Percentiles rank a stretch among this genome's conserved stretches.
These are phyloP conservation scores for Nephrotoma appendiculata DNA, from an alignment of 2,888 invertebrate genomes.

Conservation along the genomic window DNA sequence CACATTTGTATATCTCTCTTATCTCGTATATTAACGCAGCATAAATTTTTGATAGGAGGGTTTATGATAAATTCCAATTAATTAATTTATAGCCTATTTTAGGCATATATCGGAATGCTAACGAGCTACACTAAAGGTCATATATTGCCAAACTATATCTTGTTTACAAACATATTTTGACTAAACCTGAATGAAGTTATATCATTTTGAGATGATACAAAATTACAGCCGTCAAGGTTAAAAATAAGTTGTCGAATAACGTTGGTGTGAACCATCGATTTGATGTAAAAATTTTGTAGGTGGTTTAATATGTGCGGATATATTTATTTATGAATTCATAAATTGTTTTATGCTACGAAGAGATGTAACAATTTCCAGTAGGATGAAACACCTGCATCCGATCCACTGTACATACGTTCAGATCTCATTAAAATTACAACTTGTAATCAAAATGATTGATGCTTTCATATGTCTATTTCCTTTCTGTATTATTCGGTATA, in stretches of 20 bases:
- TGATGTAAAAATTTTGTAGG: not conserved
- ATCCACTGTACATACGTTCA: not conserved
- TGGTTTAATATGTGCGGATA: not conserved
- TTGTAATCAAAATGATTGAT: not conserved
- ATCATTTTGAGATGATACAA: not conserved
- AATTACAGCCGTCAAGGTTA: not conserved
- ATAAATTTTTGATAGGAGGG: no score
- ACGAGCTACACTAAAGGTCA: not conserved
- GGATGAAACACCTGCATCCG: not conserved
- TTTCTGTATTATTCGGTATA: not conserved
- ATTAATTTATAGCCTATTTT: not conserved
- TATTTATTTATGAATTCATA: not conserved
- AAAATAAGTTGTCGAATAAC: not conserved
- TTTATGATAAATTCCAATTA: not conserved
- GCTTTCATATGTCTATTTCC: not conserved
- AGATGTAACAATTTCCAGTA: not conserved
- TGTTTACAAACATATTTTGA: not conserved
- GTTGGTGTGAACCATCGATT: not conserved
- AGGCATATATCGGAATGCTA: not conserved
- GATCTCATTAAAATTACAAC: not conserved
- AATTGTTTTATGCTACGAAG: not conserved
- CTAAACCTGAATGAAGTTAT: not conserved
- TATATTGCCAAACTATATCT: not conserved
- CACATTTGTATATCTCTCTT: no score
- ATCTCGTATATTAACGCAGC: no score